phyloP scores from a whole-genome alignment of 2,888 invertebrate genomes.

The Cantharis lateralis region DNA sequence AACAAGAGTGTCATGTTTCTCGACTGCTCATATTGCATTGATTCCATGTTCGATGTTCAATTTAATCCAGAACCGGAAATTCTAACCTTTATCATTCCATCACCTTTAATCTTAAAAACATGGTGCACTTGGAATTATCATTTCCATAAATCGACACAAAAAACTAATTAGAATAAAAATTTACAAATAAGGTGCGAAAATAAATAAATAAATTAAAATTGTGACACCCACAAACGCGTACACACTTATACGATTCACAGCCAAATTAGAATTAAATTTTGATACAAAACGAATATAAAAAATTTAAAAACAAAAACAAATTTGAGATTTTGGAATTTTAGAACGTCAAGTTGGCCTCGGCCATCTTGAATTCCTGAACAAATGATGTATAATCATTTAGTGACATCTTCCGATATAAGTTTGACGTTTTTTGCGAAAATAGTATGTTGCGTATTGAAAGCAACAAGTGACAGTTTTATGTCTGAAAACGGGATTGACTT shows the following conservation, averaged over 20 bases:
- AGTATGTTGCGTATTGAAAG: too few relatives aligned
- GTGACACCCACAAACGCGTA: not conserved
- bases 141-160: not conserved
- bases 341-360: constrained; percentile 53
- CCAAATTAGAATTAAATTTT: not conserved
- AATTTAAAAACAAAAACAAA: constrained; percentile 30
- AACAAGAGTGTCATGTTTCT: constrained; percentile 95
- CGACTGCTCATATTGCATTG: constrained; percentile 91
- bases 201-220: not conserved
- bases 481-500: too few relatives aligned
- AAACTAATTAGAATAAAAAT: not conserved
- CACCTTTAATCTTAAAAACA: not conserved
- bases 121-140: not conserved
- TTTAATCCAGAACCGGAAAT: not conserved
- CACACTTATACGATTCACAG: not conserved
- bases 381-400: not conserved
- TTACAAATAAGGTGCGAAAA: not conserved
- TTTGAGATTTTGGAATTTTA: constrained; percentile 42
- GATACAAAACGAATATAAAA: constrained; percentile 7
- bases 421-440: not conserved
- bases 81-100: not conserved
- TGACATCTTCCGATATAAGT: not conserved
- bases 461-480: too few relatives aligned
- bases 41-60: constrained; percentile 71
- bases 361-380: constrained; percentile 50